Conservation (phyloP, 2,888 invertebrate species). For the Cyclophora punctaria region DNA sequence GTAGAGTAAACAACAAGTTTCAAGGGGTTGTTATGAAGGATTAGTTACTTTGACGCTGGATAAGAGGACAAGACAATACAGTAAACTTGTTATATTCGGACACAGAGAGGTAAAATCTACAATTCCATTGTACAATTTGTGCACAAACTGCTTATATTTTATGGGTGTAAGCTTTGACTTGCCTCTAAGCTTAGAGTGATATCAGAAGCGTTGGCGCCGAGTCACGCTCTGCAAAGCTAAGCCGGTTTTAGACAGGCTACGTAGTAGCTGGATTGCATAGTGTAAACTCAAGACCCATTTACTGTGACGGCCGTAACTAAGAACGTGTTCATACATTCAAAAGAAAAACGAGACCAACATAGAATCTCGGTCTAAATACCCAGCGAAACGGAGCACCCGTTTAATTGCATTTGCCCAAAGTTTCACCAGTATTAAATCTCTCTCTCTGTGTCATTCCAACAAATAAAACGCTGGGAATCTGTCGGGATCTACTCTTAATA, state of each 20-base stretch:
- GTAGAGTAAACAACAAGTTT: slow-evolving; percentile 4
- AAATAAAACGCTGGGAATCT: not conserved
- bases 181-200: slow-evolving; percentile 24
- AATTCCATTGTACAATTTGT: slow-evolving; percentile 20
- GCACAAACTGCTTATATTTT: slow-evolving; percentile 26
- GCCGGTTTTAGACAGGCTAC: slow-evolving; percentile 19
- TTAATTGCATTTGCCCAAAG: not conserved
- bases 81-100: not conserved
- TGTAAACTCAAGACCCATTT: slow-evolving; percentile 19
- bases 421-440: not conserved
- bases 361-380: not conserved
- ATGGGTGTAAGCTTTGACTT: slow-evolving; percentile 26
- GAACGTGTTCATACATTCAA: slow-evolving; percentile 2
- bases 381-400: not conserved
- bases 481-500: not conserved
- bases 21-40: slow-evolving; percentile 2
- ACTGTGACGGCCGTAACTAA: slow-evolving; percentile 11
- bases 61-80: slow-evolving; percentile 7
- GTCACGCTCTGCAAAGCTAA: slow-evolving; percentile 25
- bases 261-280: slow-evolving; percentile 16
- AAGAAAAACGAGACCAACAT: not conserved
- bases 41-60: slow-evolving; percentile 1
- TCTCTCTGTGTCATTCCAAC: not conserved
- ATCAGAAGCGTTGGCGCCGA: slow-evolving; percentile 22
- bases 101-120: slow-evolving; percentile 7